Conservation (phyloP, 2,113 vertebrate genomes). For the Pelvicachromis taeniatus region DNA sequence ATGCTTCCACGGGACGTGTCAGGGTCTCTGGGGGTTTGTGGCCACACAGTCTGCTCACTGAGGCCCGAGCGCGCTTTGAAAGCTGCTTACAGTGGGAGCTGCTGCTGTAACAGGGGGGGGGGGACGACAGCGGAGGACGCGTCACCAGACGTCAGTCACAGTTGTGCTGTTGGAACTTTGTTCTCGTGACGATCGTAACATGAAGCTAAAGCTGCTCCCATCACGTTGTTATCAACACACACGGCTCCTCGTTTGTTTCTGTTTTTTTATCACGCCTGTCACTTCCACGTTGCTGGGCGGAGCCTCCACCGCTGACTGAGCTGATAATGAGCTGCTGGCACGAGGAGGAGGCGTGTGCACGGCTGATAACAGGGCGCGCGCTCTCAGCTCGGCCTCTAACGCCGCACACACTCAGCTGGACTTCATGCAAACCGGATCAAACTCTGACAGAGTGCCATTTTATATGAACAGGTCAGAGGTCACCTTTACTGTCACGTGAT, state of each 20-base stretch:
- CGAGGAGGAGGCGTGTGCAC: not conserved
- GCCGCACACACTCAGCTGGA: not conserved
- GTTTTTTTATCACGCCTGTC: not conserved
- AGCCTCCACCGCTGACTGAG: not conserved
- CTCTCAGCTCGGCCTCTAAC: not conserved
- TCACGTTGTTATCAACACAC: not conserved
- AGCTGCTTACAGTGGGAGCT: not conserved
- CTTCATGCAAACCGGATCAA: not conserved
- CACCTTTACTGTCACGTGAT: not conserved
- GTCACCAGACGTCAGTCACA: not conserved
- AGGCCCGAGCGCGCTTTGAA: not conserved
- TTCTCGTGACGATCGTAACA: not conserved
- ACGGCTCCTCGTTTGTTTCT: not conserved
- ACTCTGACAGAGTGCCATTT: not conserved
- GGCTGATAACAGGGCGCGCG: not conserved
- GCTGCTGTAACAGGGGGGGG: not conserved
- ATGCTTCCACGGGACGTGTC: too few species aligned
- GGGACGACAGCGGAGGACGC: accelerated
- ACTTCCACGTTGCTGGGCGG: not conserved
- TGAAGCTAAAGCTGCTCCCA: not conserved
- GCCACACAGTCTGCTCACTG: not conserved
- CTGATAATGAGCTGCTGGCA: not conserved
- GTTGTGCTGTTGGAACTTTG: not conserved
- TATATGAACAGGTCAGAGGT: not conserved
- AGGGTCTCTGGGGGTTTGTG: not conserved